Conservation (phyloP, 2,113 vertebrate species). For the Zootoca vivipara region DNA sequence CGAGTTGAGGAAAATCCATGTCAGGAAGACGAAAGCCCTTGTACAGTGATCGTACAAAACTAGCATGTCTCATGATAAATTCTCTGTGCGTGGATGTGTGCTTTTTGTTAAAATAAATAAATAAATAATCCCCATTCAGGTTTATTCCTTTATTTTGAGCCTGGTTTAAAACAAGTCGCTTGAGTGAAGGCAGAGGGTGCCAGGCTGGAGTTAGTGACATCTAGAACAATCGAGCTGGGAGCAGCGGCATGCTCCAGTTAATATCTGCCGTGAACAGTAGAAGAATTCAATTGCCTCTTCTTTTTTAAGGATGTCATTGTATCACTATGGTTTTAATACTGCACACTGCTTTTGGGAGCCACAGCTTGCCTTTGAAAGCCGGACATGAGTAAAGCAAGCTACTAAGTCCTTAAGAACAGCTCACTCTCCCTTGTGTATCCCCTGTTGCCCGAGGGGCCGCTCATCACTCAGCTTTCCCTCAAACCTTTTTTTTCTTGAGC, state of each 20-base stretch:
- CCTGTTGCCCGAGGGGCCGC: no score
- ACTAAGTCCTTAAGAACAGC: neutral
- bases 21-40: neutral
- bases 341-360: neutral
- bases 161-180: slow-evolving; percentile 2
- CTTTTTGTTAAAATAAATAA: neutral
- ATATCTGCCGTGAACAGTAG: neutral
- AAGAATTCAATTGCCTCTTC: neutral
- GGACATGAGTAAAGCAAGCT: neutral
- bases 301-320: slow-evolving; percentile 26
- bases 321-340: slow-evolving; percentile 32
- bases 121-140: neutral
- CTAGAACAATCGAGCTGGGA: neutral
- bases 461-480: neutral
- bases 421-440: no score
- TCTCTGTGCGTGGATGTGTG: no score
- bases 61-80: neutral
- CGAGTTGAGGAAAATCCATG: neutral
- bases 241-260: neutral
- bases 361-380: neutral
- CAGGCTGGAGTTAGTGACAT: neutral
- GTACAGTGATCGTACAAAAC: neutral
- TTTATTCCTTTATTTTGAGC: slow-evolving; percentile 20
- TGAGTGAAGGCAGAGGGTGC: neutral
- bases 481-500: neutral